Conservation (phyloP, 1,140 invertebrate genomes). For the Pachyrhynchus sulphureomaculatus region DNA sequence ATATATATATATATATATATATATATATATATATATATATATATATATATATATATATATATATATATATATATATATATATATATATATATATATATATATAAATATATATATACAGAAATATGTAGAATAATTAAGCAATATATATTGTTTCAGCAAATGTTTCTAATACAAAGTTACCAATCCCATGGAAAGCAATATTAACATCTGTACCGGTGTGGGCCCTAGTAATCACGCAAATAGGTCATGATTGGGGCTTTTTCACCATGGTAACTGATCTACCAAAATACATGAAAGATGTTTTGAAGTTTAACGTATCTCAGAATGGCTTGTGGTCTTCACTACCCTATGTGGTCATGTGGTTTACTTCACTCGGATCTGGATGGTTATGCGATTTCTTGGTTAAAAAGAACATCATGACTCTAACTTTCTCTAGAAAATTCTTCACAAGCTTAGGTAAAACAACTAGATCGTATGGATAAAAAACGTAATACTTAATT, state of each 20-base stretch:
- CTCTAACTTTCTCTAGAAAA: constrained; percentile 65
- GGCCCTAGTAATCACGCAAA: constrained; percentile 72
- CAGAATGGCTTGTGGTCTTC: constrained; percentile 68
- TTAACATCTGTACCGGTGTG: constrained; percentile 77
- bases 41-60: too few relatives aligned
- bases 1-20: too few relatives aligned
- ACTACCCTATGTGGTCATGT: constrained; percentile 72
- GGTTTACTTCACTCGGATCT: constrained; percentile 66
- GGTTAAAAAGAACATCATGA: constrained; percentile 59
- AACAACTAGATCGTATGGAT: too few relatives aligned
- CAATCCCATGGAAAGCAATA: constrained; percentile 67
- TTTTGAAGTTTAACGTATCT: constrained; percentile 81
- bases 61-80: too few relatives aligned
- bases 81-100: too few relatives aligned
- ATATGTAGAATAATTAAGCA: too few relatives aligned
- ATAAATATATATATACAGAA: too few relatives aligned
- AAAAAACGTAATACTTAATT: too few relatives aligned
- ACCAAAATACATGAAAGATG: constrained; percentile 89
- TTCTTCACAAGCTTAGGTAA: constrained; percentile 71
- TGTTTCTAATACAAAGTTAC: constrained; percentile 35
- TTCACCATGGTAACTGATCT: constrained; percentile 92
- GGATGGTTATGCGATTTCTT: constrained; percentile 70
- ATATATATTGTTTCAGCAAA: constrained; percentile 25
- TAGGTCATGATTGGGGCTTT: constrained; percentile 92
- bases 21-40: too few relatives aligned